These are phyloP conservation scores for Sebastes paucispinis DNA, from an alignment of 2,797 vertebrate genomes.

Conservation along the genomic window DNA sequence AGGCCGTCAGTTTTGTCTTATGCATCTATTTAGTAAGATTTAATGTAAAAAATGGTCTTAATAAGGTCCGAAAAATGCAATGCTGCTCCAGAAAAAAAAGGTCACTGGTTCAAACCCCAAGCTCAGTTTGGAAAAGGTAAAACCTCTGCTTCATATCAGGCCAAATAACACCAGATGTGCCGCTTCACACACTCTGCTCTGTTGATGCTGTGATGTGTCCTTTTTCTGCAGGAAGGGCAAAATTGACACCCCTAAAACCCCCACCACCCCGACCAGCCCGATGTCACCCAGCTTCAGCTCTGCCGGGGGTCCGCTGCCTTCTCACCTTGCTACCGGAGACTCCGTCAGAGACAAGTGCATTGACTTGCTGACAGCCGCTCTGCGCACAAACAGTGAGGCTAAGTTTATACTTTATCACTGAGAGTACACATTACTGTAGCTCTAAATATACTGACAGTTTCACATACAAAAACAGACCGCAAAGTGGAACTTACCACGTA, in stretches of 20 bases:
- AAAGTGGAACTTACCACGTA: not conserved
- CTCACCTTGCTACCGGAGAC: conserved; percentile 89
- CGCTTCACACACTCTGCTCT: not conserved
- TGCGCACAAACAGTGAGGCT: conserved; percentile 89
- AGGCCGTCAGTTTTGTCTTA: not conserved
- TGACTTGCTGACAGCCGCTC: conserved; percentile 90
- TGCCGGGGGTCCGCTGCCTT: conserved; percentile 79
- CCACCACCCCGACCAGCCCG: conserved; percentile 88
- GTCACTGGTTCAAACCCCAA: not conserved
- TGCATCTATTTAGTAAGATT: not conserved
- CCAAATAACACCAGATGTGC: not conserved
- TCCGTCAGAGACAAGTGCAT: conserved; percentile 95
- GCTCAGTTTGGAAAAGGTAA: not conserved
- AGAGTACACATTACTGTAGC: not conserved
- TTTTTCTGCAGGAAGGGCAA: conserved; percentile 79
- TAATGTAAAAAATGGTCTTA: not conserved
- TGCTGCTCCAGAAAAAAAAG: not conserved
- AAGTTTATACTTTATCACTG: not conserved
- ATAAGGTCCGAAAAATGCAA: not conserved
- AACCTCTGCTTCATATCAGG: not conserved
- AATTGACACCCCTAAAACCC: conserved; percentile 81
- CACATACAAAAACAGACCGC: not conserved
- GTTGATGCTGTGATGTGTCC: not conserved
- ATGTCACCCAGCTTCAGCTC: conserved; percentile 83
- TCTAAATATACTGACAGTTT: not conserved